Evolutionary conservation across 2,888 invertebrate species (phyloP).

Genomic region (Epicampocera succincta): DNA sequence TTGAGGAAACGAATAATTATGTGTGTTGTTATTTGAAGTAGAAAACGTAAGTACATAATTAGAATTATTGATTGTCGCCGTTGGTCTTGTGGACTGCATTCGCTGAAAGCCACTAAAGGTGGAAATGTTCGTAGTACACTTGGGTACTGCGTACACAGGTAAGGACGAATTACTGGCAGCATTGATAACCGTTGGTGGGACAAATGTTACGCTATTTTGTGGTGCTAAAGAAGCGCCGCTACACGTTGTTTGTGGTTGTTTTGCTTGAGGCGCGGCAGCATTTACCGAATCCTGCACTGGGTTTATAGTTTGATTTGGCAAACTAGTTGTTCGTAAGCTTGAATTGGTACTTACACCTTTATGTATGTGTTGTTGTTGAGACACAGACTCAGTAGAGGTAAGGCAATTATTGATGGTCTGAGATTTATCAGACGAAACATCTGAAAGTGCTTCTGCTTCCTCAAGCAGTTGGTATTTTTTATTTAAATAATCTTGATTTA

Average conservation of each 20-base stretch:
- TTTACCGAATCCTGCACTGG: conserved; percentile 3
- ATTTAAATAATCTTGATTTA: conserved; percentile 25
- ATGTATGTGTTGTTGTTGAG: neutral
- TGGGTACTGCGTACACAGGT: conserved; percentile 14
- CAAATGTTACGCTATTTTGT: conserved; percentile 16
- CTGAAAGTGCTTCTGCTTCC: conserved; percentile 29
- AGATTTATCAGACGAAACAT: neutral
- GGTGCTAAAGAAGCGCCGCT: neutral
- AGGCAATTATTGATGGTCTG: conserved; percentile 12
- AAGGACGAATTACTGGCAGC: neutral
- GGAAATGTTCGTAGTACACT: conserved; percentile 2
- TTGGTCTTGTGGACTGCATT: neutral
- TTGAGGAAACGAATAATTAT: conserved; percentile 5
- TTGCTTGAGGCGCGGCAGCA: conserved; percentile 3
- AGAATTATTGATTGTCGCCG: neutral
- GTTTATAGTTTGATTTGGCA: conserved; percentile 10
- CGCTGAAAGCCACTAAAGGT: conserved; percentile 13
- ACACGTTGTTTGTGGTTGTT: conserved; percentile 1
- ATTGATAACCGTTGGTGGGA: conserved; percentile 10
- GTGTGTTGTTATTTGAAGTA: neutral
- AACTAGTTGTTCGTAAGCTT: conserved; percentile 18
- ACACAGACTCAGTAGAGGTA: neutral
- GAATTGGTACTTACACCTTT: conserved; percentile 10
- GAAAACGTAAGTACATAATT: neutral
- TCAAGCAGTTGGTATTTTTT: conserved; percentile 50